phyloP scores from a whole-genome alignment of 2,113 vertebrate species.

The Lepidothrix coronata region DNA sequence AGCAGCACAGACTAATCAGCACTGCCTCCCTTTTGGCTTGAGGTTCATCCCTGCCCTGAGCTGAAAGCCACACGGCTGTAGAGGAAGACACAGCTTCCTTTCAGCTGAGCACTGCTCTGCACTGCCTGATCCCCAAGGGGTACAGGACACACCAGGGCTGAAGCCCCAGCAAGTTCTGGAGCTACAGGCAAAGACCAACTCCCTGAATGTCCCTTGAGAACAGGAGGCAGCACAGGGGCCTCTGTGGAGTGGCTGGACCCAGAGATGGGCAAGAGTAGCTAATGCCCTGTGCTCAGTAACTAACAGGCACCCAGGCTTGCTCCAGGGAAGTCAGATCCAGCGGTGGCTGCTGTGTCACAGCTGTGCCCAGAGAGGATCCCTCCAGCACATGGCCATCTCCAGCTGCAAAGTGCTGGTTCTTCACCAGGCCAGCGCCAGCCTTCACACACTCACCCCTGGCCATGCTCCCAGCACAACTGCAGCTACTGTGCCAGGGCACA shows the following conservation, averaged over 20 bases:
- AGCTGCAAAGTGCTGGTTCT: fast-evolving
- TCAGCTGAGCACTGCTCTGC: neutral
- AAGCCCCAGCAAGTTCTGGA: neutral
- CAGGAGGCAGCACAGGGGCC: neutral
- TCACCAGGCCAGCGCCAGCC: neutral
- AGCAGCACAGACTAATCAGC: neutral
- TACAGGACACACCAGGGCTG: neutral
- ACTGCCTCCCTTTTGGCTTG: neutral
- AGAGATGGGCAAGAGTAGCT: neutral
- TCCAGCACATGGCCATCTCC: fast-evolving
- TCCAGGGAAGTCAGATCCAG: neutral
- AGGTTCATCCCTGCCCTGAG: neutral
- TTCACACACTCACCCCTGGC: neutral
- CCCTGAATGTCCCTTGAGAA: neutral
- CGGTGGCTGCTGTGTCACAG: neutral
- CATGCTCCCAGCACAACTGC: neutral
- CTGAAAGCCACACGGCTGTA: neutral
- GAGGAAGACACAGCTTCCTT: neutral
- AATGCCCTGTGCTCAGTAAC: neutral
- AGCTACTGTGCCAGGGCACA: neutral
- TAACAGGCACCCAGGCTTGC: neutral
- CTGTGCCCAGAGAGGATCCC: neutral
- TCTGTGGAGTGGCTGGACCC: neutral
- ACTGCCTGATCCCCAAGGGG: neutral
- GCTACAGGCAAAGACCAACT: neutral